Evolutionary conservation across 2,113 vertebrate genomes (phyloP).

Genomic region (Salvelinus fontinalis): DNA sequence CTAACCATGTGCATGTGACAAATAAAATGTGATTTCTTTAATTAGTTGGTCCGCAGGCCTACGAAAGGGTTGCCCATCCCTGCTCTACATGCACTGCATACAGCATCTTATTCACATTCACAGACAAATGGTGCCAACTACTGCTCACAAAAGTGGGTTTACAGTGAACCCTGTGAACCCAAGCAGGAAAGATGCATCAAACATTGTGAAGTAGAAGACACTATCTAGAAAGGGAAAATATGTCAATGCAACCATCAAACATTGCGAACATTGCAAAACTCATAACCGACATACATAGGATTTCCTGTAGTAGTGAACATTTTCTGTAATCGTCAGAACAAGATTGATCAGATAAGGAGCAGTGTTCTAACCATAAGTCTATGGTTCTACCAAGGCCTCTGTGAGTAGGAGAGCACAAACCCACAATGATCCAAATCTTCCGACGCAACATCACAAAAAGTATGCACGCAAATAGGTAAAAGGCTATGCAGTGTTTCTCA

Average conservation of each 20-base stretch:
- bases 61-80: too few species aligned
- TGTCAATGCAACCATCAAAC: not conserved
- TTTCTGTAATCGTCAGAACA: not conserved
- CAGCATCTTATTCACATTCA: not conserved
- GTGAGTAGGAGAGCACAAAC: not conserved
- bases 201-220: not conserved
- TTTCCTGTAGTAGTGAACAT: not conserved
- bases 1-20: too few species aligned
- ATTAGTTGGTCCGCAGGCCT: too few species aligned
- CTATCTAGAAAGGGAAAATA: not conserved
- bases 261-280: not conserved
- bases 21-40: too few species aligned
- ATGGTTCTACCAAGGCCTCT: not conserved
- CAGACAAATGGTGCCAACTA: slow-evolving; percentile 52
- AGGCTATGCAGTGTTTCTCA: too few species aligned
- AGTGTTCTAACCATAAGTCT: too few species aligned
- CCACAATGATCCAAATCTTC: not conserved
- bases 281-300: not conserved
- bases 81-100: too few species aligned
- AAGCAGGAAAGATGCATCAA: too few species aligned
- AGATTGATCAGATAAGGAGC: not conserved
- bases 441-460: not conserved
- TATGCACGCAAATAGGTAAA: too few species aligned
- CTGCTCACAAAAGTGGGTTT: slow-evolving; percentile 20
- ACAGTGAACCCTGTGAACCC: too few species aligned